phyloP scores from a whole-genome alignment of 2,797 vertebrate genomes.

The Pterois miles region DNA sequence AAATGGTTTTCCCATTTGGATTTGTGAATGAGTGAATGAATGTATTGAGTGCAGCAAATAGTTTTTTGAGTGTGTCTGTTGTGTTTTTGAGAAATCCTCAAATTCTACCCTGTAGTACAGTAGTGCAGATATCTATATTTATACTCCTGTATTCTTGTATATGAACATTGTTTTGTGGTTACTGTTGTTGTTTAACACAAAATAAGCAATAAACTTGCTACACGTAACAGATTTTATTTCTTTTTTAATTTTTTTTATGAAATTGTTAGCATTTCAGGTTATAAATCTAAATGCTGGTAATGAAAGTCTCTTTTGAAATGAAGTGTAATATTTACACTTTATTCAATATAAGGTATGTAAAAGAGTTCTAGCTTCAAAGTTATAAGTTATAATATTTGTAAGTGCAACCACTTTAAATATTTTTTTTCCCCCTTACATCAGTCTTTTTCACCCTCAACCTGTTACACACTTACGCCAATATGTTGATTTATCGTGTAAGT shows the following conservation, averaged over 20 bases:
- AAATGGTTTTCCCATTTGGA: slow-evolving; percentile 52
- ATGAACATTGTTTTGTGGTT: slow-evolving; percentile 66
- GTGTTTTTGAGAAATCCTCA: slow-evolving; percentile 41
- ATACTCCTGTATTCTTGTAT: slow-evolving; percentile 77
- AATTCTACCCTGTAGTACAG: slow-evolving; percentile 63
- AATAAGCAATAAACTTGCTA: slow-evolving; percentile 72
- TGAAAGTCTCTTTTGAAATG: not conserved
- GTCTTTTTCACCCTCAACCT: not conserved
- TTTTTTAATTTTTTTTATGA: too few relatives aligned
- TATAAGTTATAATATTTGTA: too few relatives aligned
- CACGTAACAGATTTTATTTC: not conserved
- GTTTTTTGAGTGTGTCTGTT: slow-evolving; percentile 30
- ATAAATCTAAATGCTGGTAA: not conserved
- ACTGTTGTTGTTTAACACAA: slow-evolving; percentile 65
- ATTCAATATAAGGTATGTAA: not conserved
- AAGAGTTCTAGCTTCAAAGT: too few relatives aligned
- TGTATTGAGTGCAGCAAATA: slow-evolving; percentile 34
- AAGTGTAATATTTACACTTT: too few relatives aligned
- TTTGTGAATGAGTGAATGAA: slow-evolving; percentile 48
- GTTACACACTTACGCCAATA: not conserved
- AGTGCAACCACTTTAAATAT: not conserved
- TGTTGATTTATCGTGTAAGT: not conserved
- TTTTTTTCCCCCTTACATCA: too few relatives aligned
- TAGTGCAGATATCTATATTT: slow-evolving; percentile 82
- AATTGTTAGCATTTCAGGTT: not conserved